A percentile compares a stretch with the other conserved stretches of the same genome.
Evolutionary conservation across 2,113 vertebrate species (phyloP).

Genomic region (Ciconia boyciana): DNA sequence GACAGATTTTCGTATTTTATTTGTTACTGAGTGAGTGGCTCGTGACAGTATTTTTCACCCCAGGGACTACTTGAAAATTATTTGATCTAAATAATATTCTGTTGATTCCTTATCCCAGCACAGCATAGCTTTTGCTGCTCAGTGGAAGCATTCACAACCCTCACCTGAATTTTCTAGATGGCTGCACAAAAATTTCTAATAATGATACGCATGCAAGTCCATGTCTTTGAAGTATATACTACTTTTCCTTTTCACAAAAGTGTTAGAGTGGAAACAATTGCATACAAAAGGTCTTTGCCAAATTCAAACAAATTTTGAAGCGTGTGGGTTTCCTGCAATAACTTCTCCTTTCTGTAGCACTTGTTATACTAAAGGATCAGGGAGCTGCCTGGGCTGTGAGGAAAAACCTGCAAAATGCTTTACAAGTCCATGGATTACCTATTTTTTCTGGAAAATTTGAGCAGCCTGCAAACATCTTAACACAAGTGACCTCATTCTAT

Average conservation of each 20-base stretch:
- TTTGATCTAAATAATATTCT: not conserved
- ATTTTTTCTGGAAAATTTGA: not conserved
- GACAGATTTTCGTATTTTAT: not conserved
- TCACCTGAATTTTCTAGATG: not conserved
- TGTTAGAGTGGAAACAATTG: not conserved
- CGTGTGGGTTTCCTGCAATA: not conserved
- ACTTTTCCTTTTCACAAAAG: not conserved
- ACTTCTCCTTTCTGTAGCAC: not conserved
- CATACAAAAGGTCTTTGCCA: not conserved
- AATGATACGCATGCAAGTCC: not conserved
- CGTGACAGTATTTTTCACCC: not conserved
- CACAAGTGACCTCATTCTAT: not conserved
- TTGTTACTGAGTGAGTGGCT: not conserved
- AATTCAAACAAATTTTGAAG: not conserved
- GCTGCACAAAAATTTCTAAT: not conserved
- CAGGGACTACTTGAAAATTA: not conserved
- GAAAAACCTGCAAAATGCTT: not conserved
- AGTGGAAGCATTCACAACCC: not conserved
- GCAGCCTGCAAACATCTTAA: not conserved
- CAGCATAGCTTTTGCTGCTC: not conserved
- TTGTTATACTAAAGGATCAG: not conserved
- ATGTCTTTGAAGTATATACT: not conserved
- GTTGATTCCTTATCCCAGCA: not conserved
- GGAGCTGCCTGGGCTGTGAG: not conserved
- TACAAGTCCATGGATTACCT: not conserved